Evolutionary conservation across 2,797 vertebrate genomes (phyloP), one percentile per base, ranked within the genome.

Genomic region (Enteromius unitaeniatus): DNA sequence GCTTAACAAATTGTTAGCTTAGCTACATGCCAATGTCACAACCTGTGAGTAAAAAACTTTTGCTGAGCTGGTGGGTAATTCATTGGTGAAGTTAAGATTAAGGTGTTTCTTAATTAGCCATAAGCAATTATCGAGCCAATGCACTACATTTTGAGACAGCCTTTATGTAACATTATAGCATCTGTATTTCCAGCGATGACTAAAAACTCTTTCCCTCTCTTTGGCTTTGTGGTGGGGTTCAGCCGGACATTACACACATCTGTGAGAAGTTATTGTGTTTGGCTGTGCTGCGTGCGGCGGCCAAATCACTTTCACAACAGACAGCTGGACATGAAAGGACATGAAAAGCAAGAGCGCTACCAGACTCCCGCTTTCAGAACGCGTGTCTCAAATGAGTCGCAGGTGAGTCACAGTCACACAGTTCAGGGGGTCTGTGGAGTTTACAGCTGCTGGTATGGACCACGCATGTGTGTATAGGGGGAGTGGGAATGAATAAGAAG

Each of bases 331-430:
- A 92, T 92, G 88, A 94, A 93, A 94, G 90, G 82, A 90, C 89
- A 92, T 86, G 89, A 91, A 92, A 92, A 90, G 79, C 76, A 67
- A 85, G 83, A 85, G 81, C 73, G 88, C 91, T 90, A 91, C 91
- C 92, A 93, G 91, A 90, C 91, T 90, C 91, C 88, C 86, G 90
- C 90, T 91, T 92, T 92, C 92, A 86, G 89, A 92, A 87, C 85
- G 79, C 89, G 78, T 76, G 72, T 79, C 88, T 86, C 73, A 91
- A 93, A 94, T 89, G 88, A 92, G 85, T 90, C 83, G 89, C 90
- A 90, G 89, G 91, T 93, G 94, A 93, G 89, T 93, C 91, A 92
- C 87, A 90, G 88, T 23, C 72, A 80, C 78, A 67, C 76, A 84
- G 84, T 77, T 37, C 60, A 65, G 84, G 62, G 86, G 65, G 51